A percentile compares a stretch with the other conserved stretches of the same genome.
phyloP scores from a whole-genome alignment of 2,888 invertebrate species.

The Andrena flavipes region DNA sequence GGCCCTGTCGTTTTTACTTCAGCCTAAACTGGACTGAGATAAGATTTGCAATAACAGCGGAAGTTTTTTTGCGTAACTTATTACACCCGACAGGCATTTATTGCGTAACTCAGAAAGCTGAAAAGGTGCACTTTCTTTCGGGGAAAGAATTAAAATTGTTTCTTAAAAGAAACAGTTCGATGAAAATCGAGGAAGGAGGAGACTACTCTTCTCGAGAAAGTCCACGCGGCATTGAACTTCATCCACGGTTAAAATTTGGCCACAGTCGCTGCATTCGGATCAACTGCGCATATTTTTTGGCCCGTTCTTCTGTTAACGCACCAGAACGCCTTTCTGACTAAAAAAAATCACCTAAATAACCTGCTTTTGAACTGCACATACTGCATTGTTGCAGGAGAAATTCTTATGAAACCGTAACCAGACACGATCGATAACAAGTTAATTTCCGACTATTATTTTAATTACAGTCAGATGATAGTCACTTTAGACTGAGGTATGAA shows the following conservation, averaged over 20 bases:
- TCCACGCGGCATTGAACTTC: conserved; percentile 58
- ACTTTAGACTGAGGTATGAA: too few species aligned
- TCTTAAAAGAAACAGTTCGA: not conserved
- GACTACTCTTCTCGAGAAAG: conserved; percentile 30
- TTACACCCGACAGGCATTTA: not conserved
- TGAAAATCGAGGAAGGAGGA: conserved; percentile 9
- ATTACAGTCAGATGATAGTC: too few species aligned
- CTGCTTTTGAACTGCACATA: not conserved
- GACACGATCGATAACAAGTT: too few species aligned
- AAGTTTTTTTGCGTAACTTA: not conserved
- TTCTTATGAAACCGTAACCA: not conserved
- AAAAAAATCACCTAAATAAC: conserved; percentile 33
- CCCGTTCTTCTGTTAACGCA: conserved; percentile 33
- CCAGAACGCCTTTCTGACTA: conserved; percentile 5
- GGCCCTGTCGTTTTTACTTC: too few species aligned
- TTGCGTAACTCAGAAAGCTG: not conserved
- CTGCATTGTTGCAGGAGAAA: not conserved
- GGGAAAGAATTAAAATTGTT: not conserved
- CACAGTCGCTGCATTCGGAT: conserved; percentile 31
- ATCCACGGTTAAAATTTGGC: conserved; percentile 59
- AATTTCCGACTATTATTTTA: too few species aligned
- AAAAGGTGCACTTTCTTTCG: not conserved
- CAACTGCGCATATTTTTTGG: conserved; percentile 63
- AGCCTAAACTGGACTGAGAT: not conserved
- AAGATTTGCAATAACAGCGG: not conserved